Evolutionary conservation across 2,113 vertebrate species (phyloP), one percentile per base, ranked within the genome.

Genomic region (Gadus macrocephalus): DNA sequence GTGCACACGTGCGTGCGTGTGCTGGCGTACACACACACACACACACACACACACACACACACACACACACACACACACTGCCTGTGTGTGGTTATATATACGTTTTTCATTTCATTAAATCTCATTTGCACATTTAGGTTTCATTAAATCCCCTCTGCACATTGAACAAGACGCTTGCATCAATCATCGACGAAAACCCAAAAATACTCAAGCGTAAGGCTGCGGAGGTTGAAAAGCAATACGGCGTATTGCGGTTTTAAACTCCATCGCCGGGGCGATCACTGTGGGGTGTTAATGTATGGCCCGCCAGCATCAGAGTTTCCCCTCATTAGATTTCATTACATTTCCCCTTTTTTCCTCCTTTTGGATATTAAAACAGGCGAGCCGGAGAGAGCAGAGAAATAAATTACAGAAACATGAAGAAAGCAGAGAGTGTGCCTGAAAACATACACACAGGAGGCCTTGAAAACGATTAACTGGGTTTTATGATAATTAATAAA

Each of bases 401-500:
- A 85, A 83, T 75, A 85, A 84, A 86, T 75, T 69, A 81, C 64
- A 64, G 67, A 66, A 77, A 70, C 14, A 72, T 73, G 72, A 85
- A 80, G 84, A 64, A 83, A 86, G 72, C 71, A 72, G 74, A 83
- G 81, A 81, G 80, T 53, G 71, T 69, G 68, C 61, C 68, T 71
- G 74, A 76, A 82, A 85, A 85, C 82, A 86, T 71, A 83, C 76
- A 78, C 77, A 69, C 59, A 61, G 56, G 69, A 86, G 67, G 82
- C 72, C 71, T 72, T 67, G 84, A 87, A 82, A 77, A 72, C 83
- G 82, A 83, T 85, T 74, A 78, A 80, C 80, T 68, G 74, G 79
- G 82, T 84, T 85, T 83, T 67, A 74, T 42, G 75, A 77, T 79
- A 74, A 88, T 87, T 85, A 82, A 80, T 75, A 76, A 74, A 62